Conservation (phyloP, 2,888 invertebrate genomes). For the Micoletzkya japonica region DNA sequence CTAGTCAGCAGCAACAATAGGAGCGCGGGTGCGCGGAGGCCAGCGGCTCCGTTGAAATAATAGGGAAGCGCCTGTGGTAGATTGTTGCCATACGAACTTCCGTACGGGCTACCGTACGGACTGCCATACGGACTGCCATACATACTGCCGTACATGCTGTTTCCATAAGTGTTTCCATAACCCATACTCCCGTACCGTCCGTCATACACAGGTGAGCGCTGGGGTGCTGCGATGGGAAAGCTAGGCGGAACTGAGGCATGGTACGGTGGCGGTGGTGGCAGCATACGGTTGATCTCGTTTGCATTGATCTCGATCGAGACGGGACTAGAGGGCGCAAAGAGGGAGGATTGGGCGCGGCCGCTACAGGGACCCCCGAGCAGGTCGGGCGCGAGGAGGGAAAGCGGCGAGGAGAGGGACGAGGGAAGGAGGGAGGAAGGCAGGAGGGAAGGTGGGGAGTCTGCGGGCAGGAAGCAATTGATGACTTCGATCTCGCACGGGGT, state of each 20-base stretch:
- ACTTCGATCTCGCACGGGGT: constrained; percentile 15
- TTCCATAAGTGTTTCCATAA: neutral
- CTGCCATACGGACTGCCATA: too few species aligned
- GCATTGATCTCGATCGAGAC: neutral
- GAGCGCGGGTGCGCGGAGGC: too few species aligned
- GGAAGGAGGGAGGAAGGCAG: neutral
- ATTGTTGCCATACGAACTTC: too few species aligned
- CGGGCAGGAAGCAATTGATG: constrained; percentile 1
- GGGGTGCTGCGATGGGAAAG: neutral
- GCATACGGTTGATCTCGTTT: neutral
- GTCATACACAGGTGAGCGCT: too few species aligned
- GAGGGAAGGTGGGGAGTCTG: neutral
- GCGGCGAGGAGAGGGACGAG: neutral
- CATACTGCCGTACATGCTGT: neutral
- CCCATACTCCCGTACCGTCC: too few species aligned
- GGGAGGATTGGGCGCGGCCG: neutral
- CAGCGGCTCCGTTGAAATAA: too few species aligned
- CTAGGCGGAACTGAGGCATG: neutral
- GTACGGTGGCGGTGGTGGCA: neutral
- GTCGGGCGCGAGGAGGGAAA: neutral
- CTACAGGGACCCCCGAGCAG: neutral
- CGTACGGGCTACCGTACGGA: too few species aligned
- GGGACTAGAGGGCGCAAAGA: neutral
- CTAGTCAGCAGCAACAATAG: too few species aligned
- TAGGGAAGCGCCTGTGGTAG: too few species aligned